Base-by-base conservation (phyloP, 1,140 invertebrate genomes). In the Pomacea maculata region DNA sequence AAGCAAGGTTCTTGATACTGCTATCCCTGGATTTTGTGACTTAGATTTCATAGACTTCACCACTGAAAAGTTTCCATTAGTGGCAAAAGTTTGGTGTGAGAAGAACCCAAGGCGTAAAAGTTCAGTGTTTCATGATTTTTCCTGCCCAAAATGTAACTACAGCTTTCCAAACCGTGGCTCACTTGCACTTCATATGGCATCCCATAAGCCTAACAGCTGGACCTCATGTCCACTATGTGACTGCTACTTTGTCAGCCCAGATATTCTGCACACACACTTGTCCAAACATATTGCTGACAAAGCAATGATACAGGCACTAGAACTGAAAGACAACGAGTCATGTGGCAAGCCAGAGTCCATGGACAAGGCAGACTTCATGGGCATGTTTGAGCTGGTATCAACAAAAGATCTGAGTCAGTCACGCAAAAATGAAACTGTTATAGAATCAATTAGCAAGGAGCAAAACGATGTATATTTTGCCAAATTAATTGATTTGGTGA, bases 1-100 rank as follows among this genome's bases (percentile, higher is more conserved):
- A 74, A 57, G 12, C 45, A n/a, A 55, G 21, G 15, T 25, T 17
- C 15, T 78, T 45, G 77, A 78, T 14, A n/a, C 34, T 15, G 25
- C 65, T 65, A 14, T 21, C 29, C 77, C 76, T 1, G 95, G 95
- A 8, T 96, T 95, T 87, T 92, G 94, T 75, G 95, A 96, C 89
- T 89, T 96, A n/a, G 94, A 93, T 8, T 95, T 95, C 87, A 93
- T 95, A 2, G 95, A 96, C 86, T 96, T 96, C 85, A 95, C 95
- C 0, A 94, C 93, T 54, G 92, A 93, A 71, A 96, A 96, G 87
- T 96, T 96, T 86, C 93, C 95, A 0, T 92, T 95, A 63, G 96
- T 96, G 72, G 94, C 95, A 0, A 93, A 94, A 80, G 93, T 93
- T 15, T 93, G 94, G 67, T 96, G 95, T 90, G 95, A 96, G 85